Conservation (phyloP, 2,113 vertebrate genomes). For the Pipa parva region DNA sequence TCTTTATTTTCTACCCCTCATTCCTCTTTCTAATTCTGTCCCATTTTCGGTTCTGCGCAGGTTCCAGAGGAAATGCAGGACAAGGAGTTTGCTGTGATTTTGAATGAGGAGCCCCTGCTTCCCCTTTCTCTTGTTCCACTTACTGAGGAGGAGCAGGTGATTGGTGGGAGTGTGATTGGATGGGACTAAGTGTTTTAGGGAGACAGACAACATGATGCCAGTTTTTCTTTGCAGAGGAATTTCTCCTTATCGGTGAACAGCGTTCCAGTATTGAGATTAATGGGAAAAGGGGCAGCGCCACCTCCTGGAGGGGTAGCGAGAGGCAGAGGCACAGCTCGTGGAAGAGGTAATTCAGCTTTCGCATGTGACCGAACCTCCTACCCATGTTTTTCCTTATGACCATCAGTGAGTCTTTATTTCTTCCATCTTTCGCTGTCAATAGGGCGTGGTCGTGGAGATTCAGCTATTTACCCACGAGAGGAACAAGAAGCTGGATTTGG, state of each 20-base stretch:
- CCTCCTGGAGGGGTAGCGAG: constrained; percentile 68
- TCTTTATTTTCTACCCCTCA: neutral
- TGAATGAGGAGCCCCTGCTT: constrained; percentile 84
- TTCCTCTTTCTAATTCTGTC: neutral
- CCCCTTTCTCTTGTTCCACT: constrained; percentile 83
- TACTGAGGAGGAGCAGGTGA: constrained; percentile 88
- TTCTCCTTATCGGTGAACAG: constrained; percentile 95
- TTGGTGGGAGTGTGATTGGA: constrained; percentile 70
- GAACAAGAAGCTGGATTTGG: constrained; percentile 77
- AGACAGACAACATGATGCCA: too few species aligned
- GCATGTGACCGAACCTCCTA: neutral
- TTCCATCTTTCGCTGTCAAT: constrained; percentile 38
- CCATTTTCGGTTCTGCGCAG: constrained; percentile 47
- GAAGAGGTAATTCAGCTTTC: constrained; percentile 67
- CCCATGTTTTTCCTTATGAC: neutral
- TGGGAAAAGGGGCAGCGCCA: constrained; percentile 79
- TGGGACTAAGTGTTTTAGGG: too few species aligned
- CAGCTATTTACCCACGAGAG: constrained; percentile 90
- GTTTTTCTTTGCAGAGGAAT: constrained; percentile 78
- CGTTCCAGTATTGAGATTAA: constrained; percentile 86
- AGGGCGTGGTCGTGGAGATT: constrained; percentile 84
- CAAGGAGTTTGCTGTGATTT: constrained; percentile 83
- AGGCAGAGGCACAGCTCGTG: constrained; percentile 75
- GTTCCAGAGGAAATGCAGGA: constrained; percentile 88
- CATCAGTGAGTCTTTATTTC: too few species aligned